Evolutionary conservation across 2,888 invertebrate genomes (phyloP).

Genomic region (Chironomus tentans): DNA sequence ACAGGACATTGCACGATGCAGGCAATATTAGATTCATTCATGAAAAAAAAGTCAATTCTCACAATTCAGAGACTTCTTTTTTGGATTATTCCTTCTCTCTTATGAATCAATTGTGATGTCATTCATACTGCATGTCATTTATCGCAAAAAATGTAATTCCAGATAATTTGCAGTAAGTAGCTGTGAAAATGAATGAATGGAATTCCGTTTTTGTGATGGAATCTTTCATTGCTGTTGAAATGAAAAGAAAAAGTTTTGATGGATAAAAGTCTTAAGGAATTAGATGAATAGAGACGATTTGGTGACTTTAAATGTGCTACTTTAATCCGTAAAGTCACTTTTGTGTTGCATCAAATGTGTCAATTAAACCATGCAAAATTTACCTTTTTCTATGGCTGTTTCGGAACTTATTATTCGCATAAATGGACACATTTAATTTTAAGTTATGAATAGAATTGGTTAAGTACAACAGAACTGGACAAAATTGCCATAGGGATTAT

Average conservation of each 20-base stretch:
- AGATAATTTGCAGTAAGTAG: constrained; percentile 21
- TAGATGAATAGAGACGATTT: too few relatives aligned
- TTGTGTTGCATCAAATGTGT: too few relatives aligned
- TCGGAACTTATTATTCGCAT: too few relatives aligned
- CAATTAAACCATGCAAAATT: too few relatives aligned
- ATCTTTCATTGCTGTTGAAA: not conserved
- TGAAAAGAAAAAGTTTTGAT: not conserved
- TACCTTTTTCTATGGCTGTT: too few relatives aligned
- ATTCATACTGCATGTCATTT: not conserved
- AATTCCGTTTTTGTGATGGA: not conserved
- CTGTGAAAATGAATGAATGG: not conserved
- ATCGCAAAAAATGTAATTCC: not conserved
- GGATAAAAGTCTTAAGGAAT: too few relatives aligned
- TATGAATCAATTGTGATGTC: not conserved
- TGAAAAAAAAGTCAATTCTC: not conserved
- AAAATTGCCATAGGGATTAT: too few relatives aligned
- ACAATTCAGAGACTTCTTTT: not conserved
- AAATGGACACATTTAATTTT: too few relatives aligned
- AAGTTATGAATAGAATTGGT: too few relatives aligned
- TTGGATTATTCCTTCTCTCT: not conserved
- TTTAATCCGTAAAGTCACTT: too few relatives aligned
- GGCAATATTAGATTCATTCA: not conserved
- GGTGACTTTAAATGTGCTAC: too few relatives aligned
- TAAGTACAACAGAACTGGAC: too few relatives aligned
- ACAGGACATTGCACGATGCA: not conserved